A percentile compares a stretch with the other conserved stretches of the same genome.
phyloP scores from a whole-genome alignment of 2,113 vertebrate species.

The Paralichthys olivaceus region DNA sequence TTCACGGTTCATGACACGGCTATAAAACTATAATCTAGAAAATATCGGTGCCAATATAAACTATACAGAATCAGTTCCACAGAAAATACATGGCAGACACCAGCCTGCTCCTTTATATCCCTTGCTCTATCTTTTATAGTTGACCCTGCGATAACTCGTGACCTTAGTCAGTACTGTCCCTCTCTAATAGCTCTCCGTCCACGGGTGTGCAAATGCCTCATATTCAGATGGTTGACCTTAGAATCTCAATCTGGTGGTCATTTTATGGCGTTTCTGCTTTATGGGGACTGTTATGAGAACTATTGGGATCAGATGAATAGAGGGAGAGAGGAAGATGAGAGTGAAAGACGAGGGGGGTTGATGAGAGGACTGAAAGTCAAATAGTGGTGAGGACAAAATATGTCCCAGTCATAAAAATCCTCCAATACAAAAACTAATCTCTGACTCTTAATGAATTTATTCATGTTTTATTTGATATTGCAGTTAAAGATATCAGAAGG shows the following conservation, averaged over 20 bases:
- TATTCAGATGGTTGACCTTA: conserved; percentile 34
- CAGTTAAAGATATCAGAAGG: no score
- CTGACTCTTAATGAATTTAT: conserved; percentile 9
- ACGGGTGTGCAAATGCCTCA: background rate
- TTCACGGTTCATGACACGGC: background rate
- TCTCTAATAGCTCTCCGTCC: conserved; percentile 3
- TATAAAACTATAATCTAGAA: background rate
- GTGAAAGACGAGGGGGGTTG: background rate
- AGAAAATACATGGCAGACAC: background rate
- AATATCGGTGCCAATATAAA: background rate
- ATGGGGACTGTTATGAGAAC: conserved; percentile 23
- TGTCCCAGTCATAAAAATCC: background rate
- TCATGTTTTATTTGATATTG: no score
- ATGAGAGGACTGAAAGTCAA: conserved; percentile 9
- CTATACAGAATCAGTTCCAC: background rate
- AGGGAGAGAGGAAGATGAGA: background rate
- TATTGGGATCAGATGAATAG: conserved; percentile 7
- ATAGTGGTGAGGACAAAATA: conserved; percentile 1
- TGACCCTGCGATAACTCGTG: conserved; percentile 7
- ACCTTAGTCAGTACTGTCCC: background rate
- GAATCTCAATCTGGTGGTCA: conserved; percentile 20
- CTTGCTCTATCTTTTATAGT: background rate
- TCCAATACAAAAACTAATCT: background rate
- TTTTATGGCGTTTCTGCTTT: conserved; percentile 24
- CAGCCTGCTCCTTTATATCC: background rate